Percentiles rank a stretch among this genome's conserved stretches.
phyloP scores from a whole-genome alignment of 2,113 vertebrate species.

The Actenoides lindsayi region DNA sequence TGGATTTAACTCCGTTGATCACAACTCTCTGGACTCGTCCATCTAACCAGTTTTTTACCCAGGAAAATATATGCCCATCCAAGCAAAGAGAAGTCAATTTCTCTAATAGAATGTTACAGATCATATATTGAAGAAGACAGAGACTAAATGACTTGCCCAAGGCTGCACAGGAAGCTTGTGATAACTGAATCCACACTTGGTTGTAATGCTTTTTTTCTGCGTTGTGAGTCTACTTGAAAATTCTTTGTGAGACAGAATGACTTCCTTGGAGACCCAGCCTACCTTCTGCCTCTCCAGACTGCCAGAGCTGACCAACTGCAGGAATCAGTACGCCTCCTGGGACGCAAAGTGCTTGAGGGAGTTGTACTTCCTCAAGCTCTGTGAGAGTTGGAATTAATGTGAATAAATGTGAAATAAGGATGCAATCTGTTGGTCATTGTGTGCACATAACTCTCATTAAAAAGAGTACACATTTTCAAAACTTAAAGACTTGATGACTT shows the following conservation, averaged over 20 bases:
- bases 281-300: constrained; percentile 54
- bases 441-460: not conserved
- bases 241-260: constrained; percentile 26
- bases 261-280: not conserved
- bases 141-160: not conserved
- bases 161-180: not conserved
- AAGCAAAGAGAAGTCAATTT: too few relatives aligned
- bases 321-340: not conserved
- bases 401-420: constrained; percentile 18
- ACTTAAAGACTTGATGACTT: not conserved
- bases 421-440: not conserved
- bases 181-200: not conserved
- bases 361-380: constrained; percentile 20
- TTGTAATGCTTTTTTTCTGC: not conserved
- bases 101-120: not conserved
- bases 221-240: not conserved
- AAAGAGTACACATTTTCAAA: not conserved
- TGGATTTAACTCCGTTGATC: too few relatives aligned
- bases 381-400: constrained; percentile 33
- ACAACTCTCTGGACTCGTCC: too few relatives aligned
- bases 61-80: too few relatives aligned
- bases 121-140: not conserved
- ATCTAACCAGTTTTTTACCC: too few relatives aligned
- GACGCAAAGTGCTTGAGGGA: constrained; percentile 44
- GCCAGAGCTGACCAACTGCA: constrained; percentile 35